Percentiles rank a stretch among this genome's conserved stretches.
Conservation (phyloP, 2,888 invertebrate genomes). For the Drosophila cracens region DNA sequence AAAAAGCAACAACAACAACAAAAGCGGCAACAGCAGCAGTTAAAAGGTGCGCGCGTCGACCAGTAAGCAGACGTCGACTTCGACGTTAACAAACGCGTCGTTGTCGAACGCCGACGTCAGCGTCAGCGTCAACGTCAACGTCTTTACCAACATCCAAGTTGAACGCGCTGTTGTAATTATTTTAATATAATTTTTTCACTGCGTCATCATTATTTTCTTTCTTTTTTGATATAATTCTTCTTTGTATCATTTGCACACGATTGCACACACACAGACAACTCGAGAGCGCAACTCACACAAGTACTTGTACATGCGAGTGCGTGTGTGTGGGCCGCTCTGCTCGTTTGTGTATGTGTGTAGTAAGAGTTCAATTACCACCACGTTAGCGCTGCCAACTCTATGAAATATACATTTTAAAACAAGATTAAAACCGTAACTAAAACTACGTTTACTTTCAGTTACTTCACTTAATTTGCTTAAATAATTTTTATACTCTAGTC, state of each 20-base stretch:
- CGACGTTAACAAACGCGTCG: slow-evolving; percentile 45
- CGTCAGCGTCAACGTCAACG: slow-evolving; percentile 42
- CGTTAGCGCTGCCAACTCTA: slow-evolving; percentile 57
- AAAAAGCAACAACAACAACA: slow-evolving; percentile 27
- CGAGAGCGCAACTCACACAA: slow-evolving; percentile 55
- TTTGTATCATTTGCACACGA: slow-evolving; percentile 80
- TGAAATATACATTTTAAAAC: neutral
- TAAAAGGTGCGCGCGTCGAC: slow-evolving; percentile 67
- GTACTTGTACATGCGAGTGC: slow-evolving; percentile 24
- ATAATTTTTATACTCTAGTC: neutral
- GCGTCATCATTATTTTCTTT: slow-evolving; percentile 81
- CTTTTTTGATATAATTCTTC: slow-evolving; percentile 78
- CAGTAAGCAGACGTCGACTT: slow-evolving; percentile 33
- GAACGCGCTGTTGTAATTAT: slow-evolving; percentile 77
- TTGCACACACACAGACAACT: slow-evolving; percentile 51
- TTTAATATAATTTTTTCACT: slow-evolving; percentile 78
- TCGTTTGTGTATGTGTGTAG: slow-evolving; percentile 31
- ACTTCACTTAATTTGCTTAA: neutral
- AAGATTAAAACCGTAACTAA: neutral
- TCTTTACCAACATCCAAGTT: slow-evolving; percentile 67
- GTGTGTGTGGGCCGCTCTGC: slow-evolving; percentile 40
- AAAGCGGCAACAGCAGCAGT: slow-evolving; percentile 28
- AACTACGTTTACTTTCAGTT: neutral
- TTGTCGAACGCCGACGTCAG: slow-evolving; percentile 53
- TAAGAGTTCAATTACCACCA: slow-evolving; percentile 75